Conservation (phyloP, 2,113 vertebrate species). For the Caloenas nicobarica region DNA sequence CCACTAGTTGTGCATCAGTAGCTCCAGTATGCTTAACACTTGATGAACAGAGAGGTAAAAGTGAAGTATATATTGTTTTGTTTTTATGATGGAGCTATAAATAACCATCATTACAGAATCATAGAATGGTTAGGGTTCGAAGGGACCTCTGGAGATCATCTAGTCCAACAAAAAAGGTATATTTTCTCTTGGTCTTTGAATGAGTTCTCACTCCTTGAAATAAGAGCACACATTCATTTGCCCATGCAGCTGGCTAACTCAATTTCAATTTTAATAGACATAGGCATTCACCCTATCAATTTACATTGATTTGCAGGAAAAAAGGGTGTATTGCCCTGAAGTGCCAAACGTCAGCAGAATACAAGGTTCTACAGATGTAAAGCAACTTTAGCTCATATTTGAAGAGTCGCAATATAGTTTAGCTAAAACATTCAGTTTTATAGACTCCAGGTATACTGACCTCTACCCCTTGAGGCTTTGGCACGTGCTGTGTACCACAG, state of each 20-base stretch:
- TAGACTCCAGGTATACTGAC: background rate
- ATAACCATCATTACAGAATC: background rate
- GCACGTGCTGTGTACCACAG: background rate
- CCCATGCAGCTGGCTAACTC: background rate
- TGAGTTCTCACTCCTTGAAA: background rate
- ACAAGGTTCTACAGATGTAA: background rate
- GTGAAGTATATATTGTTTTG: background rate
- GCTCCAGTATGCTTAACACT: background rate
- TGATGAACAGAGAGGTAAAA: background rate
- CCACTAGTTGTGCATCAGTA: background rate
- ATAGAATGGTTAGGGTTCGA: no score
- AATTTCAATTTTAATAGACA: background rate
- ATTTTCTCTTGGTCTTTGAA: background rate
- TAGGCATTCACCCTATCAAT: background rate
- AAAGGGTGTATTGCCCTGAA: background rate
- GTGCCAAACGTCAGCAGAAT: background rate
- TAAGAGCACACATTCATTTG: fast-evolving
- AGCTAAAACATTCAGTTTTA: background rate
- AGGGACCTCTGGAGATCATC: no score
- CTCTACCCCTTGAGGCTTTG: background rate
- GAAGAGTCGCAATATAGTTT: background rate
- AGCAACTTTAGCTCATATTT: background rate
- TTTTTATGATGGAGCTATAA: background rate
- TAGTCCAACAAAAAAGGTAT: no score
- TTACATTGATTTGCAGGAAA: background rate